Base-by-base conservation (phyloP, 2,888 invertebrate species). In the Graphium colonna region DNA sequence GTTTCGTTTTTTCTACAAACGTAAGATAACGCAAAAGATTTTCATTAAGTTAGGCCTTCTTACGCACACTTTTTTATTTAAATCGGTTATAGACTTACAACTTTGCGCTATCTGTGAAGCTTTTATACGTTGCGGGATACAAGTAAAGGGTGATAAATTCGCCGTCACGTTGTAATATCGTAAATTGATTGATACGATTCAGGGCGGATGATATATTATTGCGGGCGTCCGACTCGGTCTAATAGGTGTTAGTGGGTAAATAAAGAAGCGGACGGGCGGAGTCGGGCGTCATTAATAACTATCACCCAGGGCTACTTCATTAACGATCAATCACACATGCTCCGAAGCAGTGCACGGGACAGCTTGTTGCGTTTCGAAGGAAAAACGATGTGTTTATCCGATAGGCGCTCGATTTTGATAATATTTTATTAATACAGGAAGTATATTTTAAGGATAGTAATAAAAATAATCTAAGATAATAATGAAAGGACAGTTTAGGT, bases 311-410 rank as follows among this genome's bases (percentile, higher is more conserved):
- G 61, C 68, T 73, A 82, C 84, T 87, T 88, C 87, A 87, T 88
- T 88, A 84, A 80, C 83, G 71, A 89, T 89, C 87, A 82, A 88
- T 89, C 86, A 87, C 79, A 77, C 71, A 77, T 77, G 69, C 65
- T 65, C 63, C 70, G 65, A 64, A 71, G 40, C 33, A 18, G 21
- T 50, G 79, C 67, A 65, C 59, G 49, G 62, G 77, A 79, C 81
- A 77, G 77, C 60, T 65, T 68, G 69, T 66, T 49, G 65, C 62
- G 63, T 61, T 58, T 58, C 63, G 51, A 52, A 52, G 12, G 36
- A n/a, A 38, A 8, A 38, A 53, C 57, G 56, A 61, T 66, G 60
- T 62, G 54, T 52, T 45, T 57, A 5, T 21, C 21, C 21, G 5
- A 21, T 21, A 21, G 21, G 21, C 21, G 2, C 5, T 21, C 2